Percentiles rank a stretch among this genome's conserved stretches.
Evolutionary conservation across 2,888 invertebrate genomes (phyloP).

Genomic region (Mycalesis mineus): DNA sequence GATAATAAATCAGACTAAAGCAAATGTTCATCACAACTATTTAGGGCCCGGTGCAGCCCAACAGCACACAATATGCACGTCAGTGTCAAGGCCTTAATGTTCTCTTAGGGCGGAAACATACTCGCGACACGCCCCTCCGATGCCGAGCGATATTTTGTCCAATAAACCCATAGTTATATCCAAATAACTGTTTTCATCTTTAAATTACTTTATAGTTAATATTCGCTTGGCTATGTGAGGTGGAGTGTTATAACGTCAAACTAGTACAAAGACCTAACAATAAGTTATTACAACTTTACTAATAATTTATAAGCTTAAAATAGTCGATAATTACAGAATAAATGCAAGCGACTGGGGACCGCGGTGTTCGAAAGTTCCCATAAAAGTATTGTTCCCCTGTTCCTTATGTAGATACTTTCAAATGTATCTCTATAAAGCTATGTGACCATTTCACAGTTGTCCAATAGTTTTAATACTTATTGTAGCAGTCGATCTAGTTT

Average conservation of each 20-base stretch:
- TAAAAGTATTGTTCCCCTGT: too few relatives aligned
- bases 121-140: not conserved
- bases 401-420: too few relatives aligned
- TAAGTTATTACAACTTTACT: not conserved
- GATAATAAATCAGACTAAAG: constrained; percentile 45
- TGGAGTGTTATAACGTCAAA: not conserved
- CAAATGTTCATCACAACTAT: constrained; percentile 74
- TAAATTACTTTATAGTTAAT: too few relatives aligned
- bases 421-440: not conserved
- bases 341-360: too few relatives aligned
- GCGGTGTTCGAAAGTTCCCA: too few relatives aligned
- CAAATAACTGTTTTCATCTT: too few relatives aligned
- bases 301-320: not conserved
- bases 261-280: not conserved
- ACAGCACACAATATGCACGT: constrained; percentile 45
- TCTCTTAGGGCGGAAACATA: not conserved
- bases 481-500: not conserved
- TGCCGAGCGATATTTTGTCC: not conserved
- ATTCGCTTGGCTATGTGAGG: not conserved
- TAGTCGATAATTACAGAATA: not conserved
- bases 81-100: constrained; percentile 35
- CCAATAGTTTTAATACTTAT: not conserved
- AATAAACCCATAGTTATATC: not conserved
- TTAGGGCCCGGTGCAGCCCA: constrained; percentile 64
- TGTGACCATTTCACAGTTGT: not conserved